Base-by-base conservation (phyloP, 2,113 vertebrate genomes). In the Asarcornis scutulata region DNA sequence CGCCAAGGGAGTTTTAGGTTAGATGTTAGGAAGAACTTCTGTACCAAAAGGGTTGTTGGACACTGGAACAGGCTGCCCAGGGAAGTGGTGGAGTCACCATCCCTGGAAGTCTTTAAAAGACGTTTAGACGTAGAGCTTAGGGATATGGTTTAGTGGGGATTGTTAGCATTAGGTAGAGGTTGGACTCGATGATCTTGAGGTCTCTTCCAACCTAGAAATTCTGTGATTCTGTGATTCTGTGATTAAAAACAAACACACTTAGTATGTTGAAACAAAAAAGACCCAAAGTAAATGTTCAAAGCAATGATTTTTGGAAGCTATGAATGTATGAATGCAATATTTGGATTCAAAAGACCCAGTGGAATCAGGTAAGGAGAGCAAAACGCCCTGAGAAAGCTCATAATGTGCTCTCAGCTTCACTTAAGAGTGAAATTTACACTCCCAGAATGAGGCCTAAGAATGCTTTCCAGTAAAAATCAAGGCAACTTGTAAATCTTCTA, bases 181-280 rank as follows among this genome's bases (percentile, higher is more conserved):
- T 36, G 36, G 36, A 36, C 36, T 36, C 36, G 36, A 36, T 36
- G 36, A 36, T 36, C 36, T 36, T 36, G 36, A 36, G 36, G 36
- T 36, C 36, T 36, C 36, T 36, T 36, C 36, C 36, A 36, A 36
- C 36, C 36, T 36, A 36, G 36, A 36, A 36, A 36, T 36, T 36
- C 36, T 8, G 36, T 36, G 36, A 36, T 36, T 36, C 36, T 36
- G 36, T 36, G 36, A 36, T 36, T 36, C 36, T 36, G 36, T 36
- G 36, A 36, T 36, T 36, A 93, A 92, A 93, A 95, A 82, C 1
- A 2, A 44, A 10, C 42, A 94, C 80, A 32, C 89, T 76, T 32
- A 76, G 36, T 53, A 86, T 64, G 91, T 68, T 86, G 78, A 91
- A 96, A 90, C 48, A 46, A 78, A 86, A 95, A 83, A 94, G 93